Percentiles rank a stretch among this genome's conserved stretches.
These are phyloP conservation scores for Trididemnum clinides DNA, from an alignment of 23 tunicate species.

Conservation along the genomic window DNA sequence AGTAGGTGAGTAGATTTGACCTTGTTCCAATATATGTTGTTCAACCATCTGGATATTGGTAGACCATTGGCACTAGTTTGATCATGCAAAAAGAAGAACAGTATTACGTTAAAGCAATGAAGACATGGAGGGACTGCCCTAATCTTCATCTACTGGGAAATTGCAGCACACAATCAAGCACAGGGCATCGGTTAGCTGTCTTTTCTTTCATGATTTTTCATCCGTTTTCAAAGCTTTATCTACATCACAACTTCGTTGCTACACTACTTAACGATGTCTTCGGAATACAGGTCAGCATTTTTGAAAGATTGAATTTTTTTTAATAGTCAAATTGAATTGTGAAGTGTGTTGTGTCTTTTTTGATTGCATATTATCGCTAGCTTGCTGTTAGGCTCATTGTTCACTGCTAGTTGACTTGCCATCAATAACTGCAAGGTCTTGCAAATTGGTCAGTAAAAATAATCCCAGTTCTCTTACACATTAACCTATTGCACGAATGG, in stretches of 20 bases:
- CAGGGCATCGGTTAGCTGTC: constrained; percentile 66
- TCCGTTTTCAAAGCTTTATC: constrained; percentile 47
- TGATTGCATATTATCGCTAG: no score
- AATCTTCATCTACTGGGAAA: constrained; percentile 75
- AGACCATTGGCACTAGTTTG: constrained; percentile 62
- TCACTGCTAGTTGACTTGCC: no score
- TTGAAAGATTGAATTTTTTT: no score
- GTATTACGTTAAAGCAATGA: constrained; percentile 48
- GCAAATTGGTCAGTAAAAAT: no score
- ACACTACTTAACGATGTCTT: constrained; percentile 90
- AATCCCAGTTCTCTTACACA: no score
- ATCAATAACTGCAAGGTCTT: no score
- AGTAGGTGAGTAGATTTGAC: not conserved
- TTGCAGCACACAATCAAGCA: not conserved
- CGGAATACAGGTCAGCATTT: constrained; percentile 88
- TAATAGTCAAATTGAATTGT: no score
- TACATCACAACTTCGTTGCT: constrained; percentile 96
- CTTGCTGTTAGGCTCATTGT: no score
- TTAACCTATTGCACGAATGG: no score
- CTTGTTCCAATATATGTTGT: not conserved
- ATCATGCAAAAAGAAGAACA: constrained; percentile 63
- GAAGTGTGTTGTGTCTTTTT: no score
- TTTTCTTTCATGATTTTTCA: constrained; percentile 86
- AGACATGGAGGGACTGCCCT: constrained; percentile 46
- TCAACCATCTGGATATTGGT: not conserved